Base-by-base conservation (phyloP, 2,888 invertebrate species). In the Plebejus melissa region DNA sequence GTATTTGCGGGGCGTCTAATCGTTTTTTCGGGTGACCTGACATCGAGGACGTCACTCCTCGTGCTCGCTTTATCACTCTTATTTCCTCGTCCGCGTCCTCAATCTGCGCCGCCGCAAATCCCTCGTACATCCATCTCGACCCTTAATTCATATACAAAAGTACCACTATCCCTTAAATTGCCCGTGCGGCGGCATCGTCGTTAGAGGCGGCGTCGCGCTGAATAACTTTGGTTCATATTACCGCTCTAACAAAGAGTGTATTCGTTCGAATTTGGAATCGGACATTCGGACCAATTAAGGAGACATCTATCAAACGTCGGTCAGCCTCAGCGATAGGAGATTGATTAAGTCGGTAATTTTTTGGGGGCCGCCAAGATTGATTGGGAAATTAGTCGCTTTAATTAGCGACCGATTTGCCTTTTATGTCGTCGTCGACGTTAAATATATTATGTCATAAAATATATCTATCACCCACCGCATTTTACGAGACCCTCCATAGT, bases 311-410 rank as follows among this genome's bases (percentile, higher is more conserved):
- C 81, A 81, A 77, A 78, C 76, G 75, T 81, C 81, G 78, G 81
- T 80, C 82, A 81, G 82, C 84, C 86, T 80, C 82, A 81, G 82
- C 84, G 86, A 88, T 88, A 83, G 85, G 80, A 84, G 83, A 85
- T 87, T 89, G 87, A 89, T 89, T 88, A 87, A 85, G 86, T 88
- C 82, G 80, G 82, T 83, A 83, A 82, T 82, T 88, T 88, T 88
- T 86, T 82, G 81, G 80, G 76, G 77, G 70, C 77, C 71, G 78
- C 78, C 13, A 82, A 82, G 87, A 86, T 86, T 83, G 85, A 88
- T 88, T 82, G 83, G 80, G 76, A 76, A 76, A 77, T 77, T 77
- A 65, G 75, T 69, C 71, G 50, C 13, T 69, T 69, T 76, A 74
- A 58, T 76, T 76, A 69, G 50, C 32, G 32, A 72, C 36, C 32